Base-by-base conservation (phyloP, 2,113 vertebrate genomes). In the Aepyceros melampus region DNA sequence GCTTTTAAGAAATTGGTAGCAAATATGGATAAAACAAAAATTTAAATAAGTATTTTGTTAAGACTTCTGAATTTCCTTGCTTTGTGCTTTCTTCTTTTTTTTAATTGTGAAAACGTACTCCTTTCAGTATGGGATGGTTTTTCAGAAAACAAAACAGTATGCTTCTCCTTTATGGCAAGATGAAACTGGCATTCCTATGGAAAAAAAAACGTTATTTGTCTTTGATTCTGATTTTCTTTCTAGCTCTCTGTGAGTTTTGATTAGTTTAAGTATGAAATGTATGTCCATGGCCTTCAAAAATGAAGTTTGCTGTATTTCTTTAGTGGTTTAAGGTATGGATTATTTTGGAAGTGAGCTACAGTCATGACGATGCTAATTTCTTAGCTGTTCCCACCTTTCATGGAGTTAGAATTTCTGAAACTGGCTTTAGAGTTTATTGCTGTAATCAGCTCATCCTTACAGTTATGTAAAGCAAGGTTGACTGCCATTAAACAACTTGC, bases 161-260 rank as follows among this genome's bases (percentile, higher is more conserved):
- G 16, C 51, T 89, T 86, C 62, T 84, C 45, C 79, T 96, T 94
- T 76, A 89, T 95, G 64, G 76, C 74, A 96, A 95, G 31, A 33
- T 64, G 82, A 97, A 67, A 56, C 19, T 10, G 55, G 71, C 43
- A 55, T 86, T 90, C 19, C 29, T 78, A 0, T 82, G 87, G 1
- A 14, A 96, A 93, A 96, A 93, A 95, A 19, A n/a, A 29, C 3
- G 3, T 13, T 49, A 55, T 76, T 97, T 84, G 74, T 53, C 36
- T 97, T 88, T 29, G n/a, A 8, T 33, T 79, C 27, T 76, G 31
- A 29, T 53, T 95, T 95, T 85, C 49, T 15, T 93, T 93, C 71
- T 78, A 40, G 56, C 47, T 93, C 21, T 94, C 62, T 27, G 21
- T 89, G 36, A 79, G 31, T 51, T 40, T 93, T 58, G 23, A 58